phyloP scores from a whole-genome alignment of 2,888 invertebrate genomes.

The Pimpla rufipes region DNA sequence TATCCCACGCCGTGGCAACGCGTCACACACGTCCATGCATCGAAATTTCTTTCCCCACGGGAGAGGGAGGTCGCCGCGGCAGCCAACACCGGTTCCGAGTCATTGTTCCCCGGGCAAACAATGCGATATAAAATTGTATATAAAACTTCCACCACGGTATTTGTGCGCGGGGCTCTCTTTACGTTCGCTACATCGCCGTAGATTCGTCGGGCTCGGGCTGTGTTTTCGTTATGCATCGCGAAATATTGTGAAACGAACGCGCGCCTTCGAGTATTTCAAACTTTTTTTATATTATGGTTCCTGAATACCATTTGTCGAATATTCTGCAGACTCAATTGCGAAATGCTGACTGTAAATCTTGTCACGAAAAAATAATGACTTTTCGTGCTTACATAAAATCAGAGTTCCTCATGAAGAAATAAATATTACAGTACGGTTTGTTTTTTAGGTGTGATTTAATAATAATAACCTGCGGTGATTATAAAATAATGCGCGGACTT shows the following conservation, averaged over 20 bases:
- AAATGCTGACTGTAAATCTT: not conserved
- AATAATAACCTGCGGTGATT: no score
- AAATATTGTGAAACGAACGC: not conserved
- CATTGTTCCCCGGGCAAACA: constrained; percentile 50
- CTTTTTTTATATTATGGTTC: no score
- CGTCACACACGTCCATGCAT: constrained; percentile 25
- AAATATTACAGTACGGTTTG: no score
- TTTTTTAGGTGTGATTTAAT: no score
- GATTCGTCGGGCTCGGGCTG: constrained; percentile 9
- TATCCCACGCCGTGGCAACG: constrained; percentile 64
- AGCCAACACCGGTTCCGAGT: constrained; percentile 56
- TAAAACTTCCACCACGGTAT: constrained; percentile 35
- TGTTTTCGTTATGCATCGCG: not conserved
- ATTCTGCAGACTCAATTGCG: no score
- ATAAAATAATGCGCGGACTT: no score
- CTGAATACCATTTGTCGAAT: no score
- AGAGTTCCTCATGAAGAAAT: no score
- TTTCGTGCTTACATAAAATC: not conserved
- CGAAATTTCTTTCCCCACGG: constrained; percentile 58
- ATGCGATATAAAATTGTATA: constrained; percentile 56
- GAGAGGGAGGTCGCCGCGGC: constrained; percentile 26
- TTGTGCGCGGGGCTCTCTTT: not conserved
- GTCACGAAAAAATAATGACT: not conserved
- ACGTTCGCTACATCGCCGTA: constrained; percentile 8
- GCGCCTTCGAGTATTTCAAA: no score